Base-by-base conservation (phyloP, 2,888 invertebrate species). In the Harpalus rubripes region DNA sequence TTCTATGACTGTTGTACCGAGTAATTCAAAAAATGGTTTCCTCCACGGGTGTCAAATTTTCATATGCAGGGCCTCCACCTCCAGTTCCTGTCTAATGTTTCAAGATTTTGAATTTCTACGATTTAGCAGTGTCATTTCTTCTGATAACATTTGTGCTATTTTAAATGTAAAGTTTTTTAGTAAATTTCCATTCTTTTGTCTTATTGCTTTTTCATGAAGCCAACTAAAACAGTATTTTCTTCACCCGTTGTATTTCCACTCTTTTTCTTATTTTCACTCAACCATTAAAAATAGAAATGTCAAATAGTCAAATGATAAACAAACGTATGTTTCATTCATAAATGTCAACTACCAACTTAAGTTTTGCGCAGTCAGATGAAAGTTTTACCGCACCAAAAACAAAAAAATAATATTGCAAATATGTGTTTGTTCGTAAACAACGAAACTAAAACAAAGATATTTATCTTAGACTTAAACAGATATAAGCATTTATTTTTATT, bases 101-200 rank as follows among this genome's bases (percentile, higher is more conserved):
- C 7, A 16, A 3, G 5, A 63, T 63, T 26, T 26, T 65, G 1
- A 32, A 65, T 26, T 68, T 26, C 15, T 68, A 16, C 15, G 32
- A 26, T 68, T 68, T 68, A n/a, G 68, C 1, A 58, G 0, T n/a
- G 78, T 56, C 3, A 78, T 0, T 58, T 78, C 32, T 58, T 78
- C 32, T 58, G 6, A 58, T 7, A 78, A 26, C 3, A 12, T 8
- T 12, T 26, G 52, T 58, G 58, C 78, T 15, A 12, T 59, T 78
- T 78, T 78, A 5, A 26, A 56, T 0, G 78, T 78, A 15, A 78
- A 78, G n/a, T 78, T 78, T 15, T 26, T 16, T 26, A 58, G 22
- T 26, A 32, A 78, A 78, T 58, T 58, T 78, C 58, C 78, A 26
- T 56, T 78, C 7, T 56, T 59, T 6, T 58, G 15, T 3, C 58